Base-by-base conservation (phyloP, 1,140 invertebrate species). In the Camponotus vicinus region DNA sequence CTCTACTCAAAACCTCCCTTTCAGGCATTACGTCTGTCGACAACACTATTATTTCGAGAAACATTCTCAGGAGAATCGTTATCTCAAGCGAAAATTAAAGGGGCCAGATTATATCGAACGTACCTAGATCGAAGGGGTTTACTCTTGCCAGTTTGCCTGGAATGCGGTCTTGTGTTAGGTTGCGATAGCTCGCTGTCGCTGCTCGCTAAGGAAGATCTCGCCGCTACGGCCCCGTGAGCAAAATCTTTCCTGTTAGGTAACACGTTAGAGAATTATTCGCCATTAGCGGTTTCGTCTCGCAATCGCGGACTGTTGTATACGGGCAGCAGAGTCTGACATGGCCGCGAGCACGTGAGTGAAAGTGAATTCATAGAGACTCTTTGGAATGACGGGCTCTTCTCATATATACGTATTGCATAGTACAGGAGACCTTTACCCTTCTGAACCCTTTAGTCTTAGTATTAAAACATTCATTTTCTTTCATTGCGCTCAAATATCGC, bases 111-210 rank as follows among this genome's bases (percentile, higher is more conserved):
- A n/a, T 67, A 55, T 85, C 83, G 37, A 87, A 89, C 90, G 59
- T 92, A 94, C 93, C 92, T 93, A 88, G 92, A 91, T 57, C 93
- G 91, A 89, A 91, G 76, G n/a, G 91, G 86, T 82, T 93, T 93
- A 67, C 78, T 90, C 73, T 93, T 93, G 63, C 73, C 87, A 67
- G 92, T 92, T 76, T 94, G 94, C 34, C 94, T 90, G 32, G 94
- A 95, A 78, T 94, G 93, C 52, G 94, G 94, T 78, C 94, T 93
- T 13, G 94, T 95, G 90, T 94, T 94, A 57, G 94, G 93, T 86
- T 95, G 94, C n/a, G 95, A 95, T 70, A 95, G 88, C 91, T 95
- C 95, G 76, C 95, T 95, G 87, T 95, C 95, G 70, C 95, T 95
- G 82, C 95, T 95, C 15, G 95, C 94, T 61, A 95, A 90, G 37